phyloP scores from a whole-genome alignment of 2,888 invertebrate species.

The Melanotus villosus region DNA sequence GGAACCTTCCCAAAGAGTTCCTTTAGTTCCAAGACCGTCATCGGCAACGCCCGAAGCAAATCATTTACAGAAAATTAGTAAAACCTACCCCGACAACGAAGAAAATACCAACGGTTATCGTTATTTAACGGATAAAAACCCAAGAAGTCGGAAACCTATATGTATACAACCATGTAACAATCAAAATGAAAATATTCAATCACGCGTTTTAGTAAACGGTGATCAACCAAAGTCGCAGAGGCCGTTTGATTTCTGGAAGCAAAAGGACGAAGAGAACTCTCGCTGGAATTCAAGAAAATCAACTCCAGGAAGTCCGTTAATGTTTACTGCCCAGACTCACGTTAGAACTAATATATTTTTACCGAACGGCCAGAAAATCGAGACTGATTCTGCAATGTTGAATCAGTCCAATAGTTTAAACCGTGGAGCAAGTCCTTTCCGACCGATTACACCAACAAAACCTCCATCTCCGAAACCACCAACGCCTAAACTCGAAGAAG shows the following conservation, averaged over 20 bases:
- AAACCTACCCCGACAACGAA: constrained; percentile 45
- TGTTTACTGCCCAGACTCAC: constrained; percentile 64
- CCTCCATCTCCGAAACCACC: neutral
- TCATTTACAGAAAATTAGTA: constrained; percentile 49
- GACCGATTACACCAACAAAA: constrained; percentile 45
- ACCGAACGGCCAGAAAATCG: constrained; percentile 56
- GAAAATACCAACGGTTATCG: constrained; percentile 68
- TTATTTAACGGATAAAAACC: constrained; percentile 81
- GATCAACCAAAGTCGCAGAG: constrained; percentile 62
- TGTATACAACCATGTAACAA: constrained; percentile 67
- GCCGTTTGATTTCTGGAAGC: constrained; percentile 77
- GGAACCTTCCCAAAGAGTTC: constrained; percentile 52
- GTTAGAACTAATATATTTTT: constrained; percentile 64
- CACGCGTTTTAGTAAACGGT: neutral
- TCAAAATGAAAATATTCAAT: neutral
- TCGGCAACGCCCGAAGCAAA: constrained; percentile 65
- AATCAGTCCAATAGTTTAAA: neutral
- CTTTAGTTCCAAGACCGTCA: constrained; percentile 62
- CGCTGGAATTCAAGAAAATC: constrained; percentile 48
- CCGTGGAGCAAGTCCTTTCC: constrained; percentile 46
- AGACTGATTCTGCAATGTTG: constrained; percentile 45
- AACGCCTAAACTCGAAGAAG: neutral
- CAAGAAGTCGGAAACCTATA: constrained; percentile 81
- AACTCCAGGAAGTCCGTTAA: constrained; percentile 59
- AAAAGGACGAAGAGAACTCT: constrained; percentile 70